Conservation (phyloP, 2,797 vertebrate species). For the Rhyacichthys aspro region DNA sequence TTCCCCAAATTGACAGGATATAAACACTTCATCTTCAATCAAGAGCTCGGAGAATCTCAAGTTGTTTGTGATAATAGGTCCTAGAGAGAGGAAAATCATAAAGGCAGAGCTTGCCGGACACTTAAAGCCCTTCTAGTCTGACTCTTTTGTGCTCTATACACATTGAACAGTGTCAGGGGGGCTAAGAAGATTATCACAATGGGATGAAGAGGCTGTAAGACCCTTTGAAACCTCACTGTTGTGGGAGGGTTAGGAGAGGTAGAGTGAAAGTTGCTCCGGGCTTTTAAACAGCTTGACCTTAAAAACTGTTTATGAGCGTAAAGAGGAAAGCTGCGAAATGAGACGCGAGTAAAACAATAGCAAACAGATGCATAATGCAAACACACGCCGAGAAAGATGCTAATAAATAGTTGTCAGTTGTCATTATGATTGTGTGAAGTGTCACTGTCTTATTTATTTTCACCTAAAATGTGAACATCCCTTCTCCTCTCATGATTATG, state of each 20-base stretch:
- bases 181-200: conserved; percentile 84
- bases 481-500: conserved; percentile 24
- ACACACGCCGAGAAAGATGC: conserved; percentile 13
- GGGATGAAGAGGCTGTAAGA: conserved; percentile 80
- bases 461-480: conserved; percentile 41
- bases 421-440: conserved; percentile 31
- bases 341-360: conserved; percentile 26
- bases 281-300: conserved; percentile 71
- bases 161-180: conserved; percentile 72
- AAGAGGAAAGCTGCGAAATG: conserved; percentile 39
- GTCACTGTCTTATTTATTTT: too few relatives aligned
- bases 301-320: conserved; percentile 59
- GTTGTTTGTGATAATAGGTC: conserved; percentile 62
- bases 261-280: conserved; percentile 67
- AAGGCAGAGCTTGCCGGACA: conserved; percentile 50
- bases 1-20: conserved; percentile 16
- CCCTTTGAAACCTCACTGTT: conserved; percentile 68
- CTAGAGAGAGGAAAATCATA: conserved; percentile 56
- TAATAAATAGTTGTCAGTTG: conserved; percentile 26
- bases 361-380: conserved; percentile 30
- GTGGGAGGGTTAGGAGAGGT: conserved; percentile 35
- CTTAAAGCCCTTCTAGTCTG: conserved; percentile 69
- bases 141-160: conserved; percentile 69
- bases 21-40: too few relatives aligned
- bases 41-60: conserved; percentile 6